phyloP scores from a whole-genome alignment of 2,113 vertebrate genomes.

The Rhabdornis inornatus region DNA sequence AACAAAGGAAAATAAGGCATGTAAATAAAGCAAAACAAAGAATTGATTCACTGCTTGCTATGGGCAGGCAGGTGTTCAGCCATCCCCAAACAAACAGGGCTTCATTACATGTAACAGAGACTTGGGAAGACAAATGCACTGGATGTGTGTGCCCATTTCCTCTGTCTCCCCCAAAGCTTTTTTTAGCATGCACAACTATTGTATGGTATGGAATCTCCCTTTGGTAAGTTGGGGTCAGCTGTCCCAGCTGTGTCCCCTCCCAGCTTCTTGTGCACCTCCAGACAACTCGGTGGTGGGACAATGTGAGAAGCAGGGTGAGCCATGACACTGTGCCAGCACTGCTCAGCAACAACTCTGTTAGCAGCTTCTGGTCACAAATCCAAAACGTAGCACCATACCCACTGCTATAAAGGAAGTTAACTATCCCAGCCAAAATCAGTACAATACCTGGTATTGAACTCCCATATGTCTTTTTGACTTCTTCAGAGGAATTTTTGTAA shows the following conservation, averaged over 20 bases:
- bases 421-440: not conserved
- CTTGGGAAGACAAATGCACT: not conserved
- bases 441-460: not conserved
- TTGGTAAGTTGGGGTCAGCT: not conserved
- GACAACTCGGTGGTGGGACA: fast-evolving
- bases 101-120: fast-evolving
- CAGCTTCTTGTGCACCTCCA: not conserved
- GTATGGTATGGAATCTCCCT: not conserved
- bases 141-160: not conserved
- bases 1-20: not conserved
- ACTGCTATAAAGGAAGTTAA: not conserved
- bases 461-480: not conserved
- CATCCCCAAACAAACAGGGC: not conserved
- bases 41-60: not conserved
- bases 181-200: not conserved
- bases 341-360: not conserved
- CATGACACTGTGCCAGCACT: not conserved
- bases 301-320: not conserved
- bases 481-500: not conserved
- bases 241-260: not conserved
- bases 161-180: not conserved
- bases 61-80: not conserved
- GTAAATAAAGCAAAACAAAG: not conserved
- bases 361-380: not conserved
- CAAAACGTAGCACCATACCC: fast-evolving